Percentiles rank a stretch among this genome's conserved stretches.
Evolutionary conservation across 2,113 vertebrate genomes (phyloP).

Genomic region (Ammodytes dubius): DNA sequence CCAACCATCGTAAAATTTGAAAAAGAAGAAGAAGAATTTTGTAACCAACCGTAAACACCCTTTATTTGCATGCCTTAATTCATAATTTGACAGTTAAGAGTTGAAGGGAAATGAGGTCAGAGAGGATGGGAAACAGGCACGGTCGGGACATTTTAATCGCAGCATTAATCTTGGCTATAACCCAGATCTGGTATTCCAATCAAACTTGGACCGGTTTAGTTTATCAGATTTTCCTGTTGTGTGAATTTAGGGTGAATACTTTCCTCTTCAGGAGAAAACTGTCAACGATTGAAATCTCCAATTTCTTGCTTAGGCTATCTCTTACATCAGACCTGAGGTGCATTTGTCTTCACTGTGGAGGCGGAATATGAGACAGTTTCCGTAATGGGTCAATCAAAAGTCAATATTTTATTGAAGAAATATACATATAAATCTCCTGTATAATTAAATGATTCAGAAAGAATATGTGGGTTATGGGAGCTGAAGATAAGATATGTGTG

Average conservation of each 20-base stretch:
- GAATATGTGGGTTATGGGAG: neutral
- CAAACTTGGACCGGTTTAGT: neutral
- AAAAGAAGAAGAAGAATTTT: too few relatives aligned
- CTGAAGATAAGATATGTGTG: constrained; percentile 51
- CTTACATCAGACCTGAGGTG: neutral
- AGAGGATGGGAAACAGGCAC: neutral
- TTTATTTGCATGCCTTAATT: neutral
- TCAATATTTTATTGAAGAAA: neutral
- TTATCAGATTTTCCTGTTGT: neutral
- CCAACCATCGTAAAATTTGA: too few relatives aligned
- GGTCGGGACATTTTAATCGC: neutral
- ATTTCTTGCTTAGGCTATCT: neutral
- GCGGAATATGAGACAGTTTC: neutral
- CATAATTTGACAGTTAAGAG: neutral
- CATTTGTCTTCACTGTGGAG: neutral
- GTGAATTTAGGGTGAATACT: neutral
- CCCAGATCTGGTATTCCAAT: neutral
- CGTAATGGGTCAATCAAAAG: neutral
- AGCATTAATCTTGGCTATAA: neutral
- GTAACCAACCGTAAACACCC: neutral
- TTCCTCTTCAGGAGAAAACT: neutral
- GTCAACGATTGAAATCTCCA: neutral
- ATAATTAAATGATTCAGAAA: neutral
- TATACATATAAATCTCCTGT: neutral
- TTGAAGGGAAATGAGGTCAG: neutral